A percentile compares a stretch with the other conserved stretches of the same genome.
phyloP scores from a whole-genome alignment of 2,113 vertebrate species.

The Stegastes partitus region DNA sequence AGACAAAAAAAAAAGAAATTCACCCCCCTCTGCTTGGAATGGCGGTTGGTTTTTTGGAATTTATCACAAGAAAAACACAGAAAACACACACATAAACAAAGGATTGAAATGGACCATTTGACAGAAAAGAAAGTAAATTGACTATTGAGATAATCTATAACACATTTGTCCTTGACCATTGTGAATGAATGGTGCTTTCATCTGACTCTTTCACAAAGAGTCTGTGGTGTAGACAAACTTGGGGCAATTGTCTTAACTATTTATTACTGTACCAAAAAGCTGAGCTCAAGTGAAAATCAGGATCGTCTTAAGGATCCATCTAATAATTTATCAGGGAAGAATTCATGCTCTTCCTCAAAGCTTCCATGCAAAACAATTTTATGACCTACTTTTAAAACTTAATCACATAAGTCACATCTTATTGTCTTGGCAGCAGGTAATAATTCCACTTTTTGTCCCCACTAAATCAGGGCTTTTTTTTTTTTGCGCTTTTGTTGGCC shows the following conservation, averaged over 20 bases:
- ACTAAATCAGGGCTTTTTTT: neutral
- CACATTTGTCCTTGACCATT: conserved; percentile 19
- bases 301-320: neutral
- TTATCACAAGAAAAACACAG: neutral
- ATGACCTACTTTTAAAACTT: conserved; percentile 16
- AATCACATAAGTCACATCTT: conserved; percentile 6
- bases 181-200: neutral
- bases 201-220: conserved; percentile 4
- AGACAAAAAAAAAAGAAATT: neutral
- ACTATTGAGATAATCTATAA: conserved; percentile 5
- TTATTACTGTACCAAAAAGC: neutral
- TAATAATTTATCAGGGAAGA: conserved; percentile 8
- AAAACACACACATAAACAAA: neutral
- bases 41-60: conserved; percentile 21
- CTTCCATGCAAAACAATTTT: conserved; percentile 21
- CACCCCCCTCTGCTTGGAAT: conserved; percentile 1
- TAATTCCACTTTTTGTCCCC: neutral
- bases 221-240: neutral
- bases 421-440: conserved; percentile 27
- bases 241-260: neutral
- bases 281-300: neutral
- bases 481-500: conserved; percentile 19
- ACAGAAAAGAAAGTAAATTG: neutral
- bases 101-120: neutral
- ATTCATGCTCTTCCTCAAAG: neutral